Conservation (phyloP, 2,797 vertebrate species). For the Lates japonicus region DNA sequence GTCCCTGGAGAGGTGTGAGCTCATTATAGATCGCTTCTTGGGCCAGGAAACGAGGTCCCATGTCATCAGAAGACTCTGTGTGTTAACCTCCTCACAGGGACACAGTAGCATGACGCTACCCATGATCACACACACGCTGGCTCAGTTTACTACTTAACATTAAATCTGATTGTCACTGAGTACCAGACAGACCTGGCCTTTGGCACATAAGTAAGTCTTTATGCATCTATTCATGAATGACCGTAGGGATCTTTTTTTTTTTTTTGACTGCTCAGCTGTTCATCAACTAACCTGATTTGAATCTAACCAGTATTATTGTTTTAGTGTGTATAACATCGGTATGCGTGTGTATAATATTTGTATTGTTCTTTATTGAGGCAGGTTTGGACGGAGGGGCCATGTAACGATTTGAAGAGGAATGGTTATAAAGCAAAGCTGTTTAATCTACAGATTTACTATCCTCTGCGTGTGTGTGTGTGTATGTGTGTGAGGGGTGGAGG, state of each 20-base stretch:
- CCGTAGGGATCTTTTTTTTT: not conserved
- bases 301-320: conserved; percentile 31
- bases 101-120: conserved; percentile 40
- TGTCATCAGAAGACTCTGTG: conserved; percentile 32
- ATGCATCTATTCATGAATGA: not conserved
- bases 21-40: conserved; percentile 25
- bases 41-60: conserved; percentile 38
- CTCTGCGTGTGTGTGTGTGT: not conserved
- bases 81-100: conserved; percentile 17
- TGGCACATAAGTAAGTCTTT: conserved; percentile 32
- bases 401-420: conserved; percentile 18
- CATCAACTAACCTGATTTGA: conserved; percentile 35
- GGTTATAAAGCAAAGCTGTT: conserved; percentile 54
- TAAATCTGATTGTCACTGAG: conserved; percentile 37
- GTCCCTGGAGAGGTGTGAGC: conserved; percentile 22
- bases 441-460: conserved; percentile 37
- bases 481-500: no score
- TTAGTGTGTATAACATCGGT: not conserved
- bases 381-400: conserved; percentile 3
- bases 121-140: conserved; percentile 32
- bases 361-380: conserved; percentile 4
- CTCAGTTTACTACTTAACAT: conserved; percentile 26
- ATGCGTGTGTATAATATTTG: conserved; percentile 21
- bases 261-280: conserved; percentile 11
- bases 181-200: conserved; percentile 16